These are phyloP conservation scores for Bombus cullumanus DNA, from an alignment of 1,140 invertebrate species.

Conservation along the genomic window DNA sequence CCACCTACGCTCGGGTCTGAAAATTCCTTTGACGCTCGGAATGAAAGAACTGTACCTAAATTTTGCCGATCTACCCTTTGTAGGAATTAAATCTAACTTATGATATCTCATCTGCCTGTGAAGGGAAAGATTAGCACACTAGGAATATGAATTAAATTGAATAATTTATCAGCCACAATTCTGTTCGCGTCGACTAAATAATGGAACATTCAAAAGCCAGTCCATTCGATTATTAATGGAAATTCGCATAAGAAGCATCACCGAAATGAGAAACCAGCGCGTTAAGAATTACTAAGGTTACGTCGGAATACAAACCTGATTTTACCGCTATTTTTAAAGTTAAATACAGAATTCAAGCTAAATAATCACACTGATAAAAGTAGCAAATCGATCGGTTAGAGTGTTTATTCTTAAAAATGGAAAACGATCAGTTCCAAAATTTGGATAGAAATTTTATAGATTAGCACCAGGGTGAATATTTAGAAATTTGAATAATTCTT, in stretches of 20 bases:
- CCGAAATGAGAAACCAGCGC: not conserved
- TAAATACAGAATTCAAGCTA: not conserved
- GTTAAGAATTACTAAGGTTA: not conserved
- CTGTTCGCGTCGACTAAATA: not conserved
- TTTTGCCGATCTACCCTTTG: not conserved
- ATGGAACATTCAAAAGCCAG: too few species aligned
- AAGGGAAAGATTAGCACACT: too few species aligned
- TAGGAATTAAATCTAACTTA: not conserved
- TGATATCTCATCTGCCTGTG: not conserved
- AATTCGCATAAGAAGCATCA: not conserved
- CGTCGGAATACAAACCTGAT: not conserved
- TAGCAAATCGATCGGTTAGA: not conserved
- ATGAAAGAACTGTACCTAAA: not conserved
- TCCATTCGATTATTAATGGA: not conserved
- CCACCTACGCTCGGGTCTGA: not conserved
- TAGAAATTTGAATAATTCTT: too few species aligned
- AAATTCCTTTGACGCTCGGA: not conserved
- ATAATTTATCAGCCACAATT: not conserved
- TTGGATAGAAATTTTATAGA: too few species aligned
- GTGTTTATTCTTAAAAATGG: not conserved
- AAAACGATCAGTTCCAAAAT: not conserved
- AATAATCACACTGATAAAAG: rapidly evolving
- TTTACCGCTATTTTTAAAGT: not conserved
- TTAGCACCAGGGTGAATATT: too few species aligned
- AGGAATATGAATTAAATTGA: not conserved